Base-by-base conservation (phyloP, 2,888 invertebrate species). In the Dysmachus trigonus region DNA sequence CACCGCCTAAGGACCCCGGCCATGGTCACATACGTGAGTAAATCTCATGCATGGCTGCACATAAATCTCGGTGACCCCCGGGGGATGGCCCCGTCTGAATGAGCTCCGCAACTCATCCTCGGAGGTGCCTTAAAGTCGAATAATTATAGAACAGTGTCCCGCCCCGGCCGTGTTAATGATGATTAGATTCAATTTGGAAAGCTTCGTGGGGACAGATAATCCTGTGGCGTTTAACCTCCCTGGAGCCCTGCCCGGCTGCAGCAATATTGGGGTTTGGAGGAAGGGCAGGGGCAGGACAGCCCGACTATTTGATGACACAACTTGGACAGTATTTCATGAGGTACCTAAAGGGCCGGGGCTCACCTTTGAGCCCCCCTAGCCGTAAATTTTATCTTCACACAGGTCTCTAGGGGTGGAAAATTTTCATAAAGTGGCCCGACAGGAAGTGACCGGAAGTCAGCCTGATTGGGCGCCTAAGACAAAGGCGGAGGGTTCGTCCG, bases 151-250 rank as follows among this genome's bases (percentile, higher is more conserved):
- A 62, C 71, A 82, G 27, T 62, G 82, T 47, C 82, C 82, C 82
- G 71, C 82, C 82, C 62, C 71, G 82, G 33, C 82, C 35, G 82
- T 82, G 82, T 82, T 82, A 82, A 82, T 82, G 82, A 82, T 82
- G 82, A 82, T 82, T 82, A 82, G 82, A 82, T 82, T 82, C 82
- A 82, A 82, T 82, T 82, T 62, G 82, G 82, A 62, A 18, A 33
- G 82, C 82, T 62, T 71, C 82, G 82, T 82, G 82, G 62, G 62
- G 82, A 82, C 35, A 82, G 82, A 82, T 82, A 82, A 82, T 82
- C 82, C 82, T 62, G 62, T 82, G 82, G 62, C 33, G 62, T 33
- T 62, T 82, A 82, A 82, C 82, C 82, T 82, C 35, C 35, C 30
- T 13, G 18, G 53, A 15, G n/a, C 47, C 18, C 6, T 30, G n/a